These are phyloP conservation scores for Amiota communis DNA, from an alignment of 2,888 invertebrate species.

Conservation along the genomic window DNA sequence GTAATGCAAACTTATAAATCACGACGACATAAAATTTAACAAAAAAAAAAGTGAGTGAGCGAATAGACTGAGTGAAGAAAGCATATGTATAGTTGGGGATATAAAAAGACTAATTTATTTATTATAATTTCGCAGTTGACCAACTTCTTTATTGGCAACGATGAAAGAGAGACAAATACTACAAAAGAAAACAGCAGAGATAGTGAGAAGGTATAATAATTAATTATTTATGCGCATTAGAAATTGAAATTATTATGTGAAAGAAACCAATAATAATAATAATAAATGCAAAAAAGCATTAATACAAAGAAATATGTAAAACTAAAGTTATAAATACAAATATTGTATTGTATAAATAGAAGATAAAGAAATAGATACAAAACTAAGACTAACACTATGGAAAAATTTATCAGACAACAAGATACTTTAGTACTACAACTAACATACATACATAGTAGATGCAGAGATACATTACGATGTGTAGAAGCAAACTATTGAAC, in stretches of 20 bases:
- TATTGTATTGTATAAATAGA: too few species aligned
- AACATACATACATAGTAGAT: too few species aligned
- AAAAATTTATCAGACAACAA: too few species aligned
- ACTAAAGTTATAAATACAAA: too few species aligned
- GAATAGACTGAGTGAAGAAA: neutral
- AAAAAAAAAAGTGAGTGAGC: neutral
- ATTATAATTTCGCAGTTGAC: constrained; percentile 20
- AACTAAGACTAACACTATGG: too few species aligned
- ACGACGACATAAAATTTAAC: neutral
- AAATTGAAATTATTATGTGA: constrained; percentile 26
- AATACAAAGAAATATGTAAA: constrained; percentile 7
- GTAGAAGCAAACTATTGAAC: constrained; percentile 6
- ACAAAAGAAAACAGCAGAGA: neutral
- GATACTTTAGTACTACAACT: too few species aligned
- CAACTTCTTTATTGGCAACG: constrained; percentile 15
- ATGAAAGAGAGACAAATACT: neutral
- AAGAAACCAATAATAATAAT: constrained; percentile 1
- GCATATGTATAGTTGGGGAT: neutral
- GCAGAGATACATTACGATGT: too few species aligned
- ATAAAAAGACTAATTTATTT: constrained; percentile 11
- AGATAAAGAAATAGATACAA: too few species aligned
- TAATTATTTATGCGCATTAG: constrained; percentile 31
- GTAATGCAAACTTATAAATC: constrained; percentile 17
- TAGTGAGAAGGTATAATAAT: constrained; percentile 1
- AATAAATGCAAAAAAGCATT: constrained; percentile 9